These are phyloP conservation scores for Colaptes auratus DNA, from an alignment of 2,113 vertebrate genomes.

Conservation along the genomic window DNA sequence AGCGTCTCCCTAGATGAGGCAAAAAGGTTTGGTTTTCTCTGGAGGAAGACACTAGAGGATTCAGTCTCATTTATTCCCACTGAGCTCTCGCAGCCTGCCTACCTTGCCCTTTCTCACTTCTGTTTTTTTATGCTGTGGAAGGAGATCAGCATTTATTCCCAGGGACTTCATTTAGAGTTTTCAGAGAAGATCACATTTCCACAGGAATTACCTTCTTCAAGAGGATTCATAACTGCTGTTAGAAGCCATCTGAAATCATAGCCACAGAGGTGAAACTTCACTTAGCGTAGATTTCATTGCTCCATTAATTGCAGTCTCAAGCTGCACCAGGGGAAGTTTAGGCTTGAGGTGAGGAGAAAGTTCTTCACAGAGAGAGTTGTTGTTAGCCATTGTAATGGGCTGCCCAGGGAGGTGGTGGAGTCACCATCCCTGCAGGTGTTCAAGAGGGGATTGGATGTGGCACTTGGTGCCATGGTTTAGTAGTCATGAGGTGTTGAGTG, in stretches of 20 bases:
- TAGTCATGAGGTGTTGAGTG: too few relatives aligned
- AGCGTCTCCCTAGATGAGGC: conserved; percentile 21
- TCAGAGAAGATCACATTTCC: neutral
- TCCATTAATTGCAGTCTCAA: neutral
- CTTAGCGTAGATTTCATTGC: neutral
- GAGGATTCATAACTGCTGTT: neutral
- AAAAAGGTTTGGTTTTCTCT: neutral
- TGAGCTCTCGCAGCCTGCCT: neutral
- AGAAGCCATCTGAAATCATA: neutral
- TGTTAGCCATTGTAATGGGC: too few relatives aligned
- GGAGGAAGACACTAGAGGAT: neutral
- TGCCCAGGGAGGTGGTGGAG: too few relatives aligned
- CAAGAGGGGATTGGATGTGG: too few relatives aligned
- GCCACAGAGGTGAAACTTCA: neutral
- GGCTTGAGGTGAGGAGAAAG: too few relatives aligned
- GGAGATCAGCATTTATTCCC: neutral
- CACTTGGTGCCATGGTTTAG: too few relatives aligned
- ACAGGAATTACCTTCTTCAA: neutral
- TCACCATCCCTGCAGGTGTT: too few relatives aligned
- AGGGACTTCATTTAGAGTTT: neutral
- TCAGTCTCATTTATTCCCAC: neutral
- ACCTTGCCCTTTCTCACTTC: neutral
- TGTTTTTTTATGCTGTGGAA: neutral
- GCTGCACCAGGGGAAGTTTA: too few relatives aligned
- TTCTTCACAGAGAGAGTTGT: too few relatives aligned